Base-by-base conservation (phyloP, 1,140 invertebrate genomes). In the Achroia grisella region DNA sequence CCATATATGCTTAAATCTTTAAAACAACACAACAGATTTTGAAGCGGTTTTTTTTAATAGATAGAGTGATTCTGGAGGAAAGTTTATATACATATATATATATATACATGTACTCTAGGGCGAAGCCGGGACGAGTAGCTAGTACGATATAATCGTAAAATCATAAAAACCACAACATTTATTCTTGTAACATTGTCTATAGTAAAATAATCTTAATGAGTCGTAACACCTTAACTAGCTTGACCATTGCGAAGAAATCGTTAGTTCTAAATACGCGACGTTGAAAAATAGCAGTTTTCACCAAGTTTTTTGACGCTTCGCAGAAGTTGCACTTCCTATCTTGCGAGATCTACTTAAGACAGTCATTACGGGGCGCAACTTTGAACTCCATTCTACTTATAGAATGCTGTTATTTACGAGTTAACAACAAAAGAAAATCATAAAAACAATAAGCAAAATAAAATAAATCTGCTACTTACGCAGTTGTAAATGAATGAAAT, bases 401-500 rank as follows among this genome's bases (percentile, higher is more conserved):
- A 35, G 53, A 50, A 47, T 42, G 17, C 6, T 6, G 17, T 2
- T 35, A 36, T 47, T 35, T 44, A 28, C 39, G 29, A 42, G 13
- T 10, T 36, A 27, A 29, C 17, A 45, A 44, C 46, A 52, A 52
- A 48, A 46, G 12, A 36, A 50, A 56, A 31, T 5, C 27, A 17
- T 28, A 44, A 51, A 58, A 58, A 56, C 35, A 46, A 55, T 47
- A 41, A 58, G 52, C 48, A 65, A 65, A 68, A 62, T 58, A 69
- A 70, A 69, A 63, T 53, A 74, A 72, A 66, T 68, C 67, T 62
- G 62, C 71, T 79, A 82, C 78, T 82, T 79, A 82, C 78, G 71
- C 71, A 74, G 53, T 68, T 44, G 42, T 39, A 56, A 69, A 69
- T 53, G 60, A 65, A 78, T 61, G 62, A 72, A 60, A 73, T 68